These are phyloP conservation scores for Calameuta filiformis DNA, from an alignment of 2,888 invertebrate genomes.

Conservation along the genomic window DNA sequence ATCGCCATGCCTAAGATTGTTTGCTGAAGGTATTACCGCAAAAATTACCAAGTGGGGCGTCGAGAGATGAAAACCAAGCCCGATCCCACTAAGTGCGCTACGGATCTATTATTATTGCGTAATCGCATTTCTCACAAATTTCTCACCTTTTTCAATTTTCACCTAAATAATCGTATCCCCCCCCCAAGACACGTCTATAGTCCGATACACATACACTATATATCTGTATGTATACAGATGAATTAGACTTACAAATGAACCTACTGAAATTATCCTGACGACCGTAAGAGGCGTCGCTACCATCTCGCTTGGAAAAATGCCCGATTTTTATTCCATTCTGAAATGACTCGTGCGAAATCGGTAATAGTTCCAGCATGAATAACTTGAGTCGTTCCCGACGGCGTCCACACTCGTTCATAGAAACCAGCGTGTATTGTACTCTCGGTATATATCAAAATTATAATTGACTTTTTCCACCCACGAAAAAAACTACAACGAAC, in stretches of 20 bases:
- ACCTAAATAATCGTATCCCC: background rate
- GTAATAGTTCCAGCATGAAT: constrained; percentile 38
- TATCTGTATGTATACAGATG: background rate
- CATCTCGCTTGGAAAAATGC: constrained; percentile 31
- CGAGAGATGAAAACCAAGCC: constrained; percentile 15
- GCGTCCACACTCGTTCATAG: background rate
- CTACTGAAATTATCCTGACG: constrained; percentile 37
- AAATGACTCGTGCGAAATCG: constrained; percentile 57
- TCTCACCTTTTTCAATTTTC: background rate
- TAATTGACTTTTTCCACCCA: background rate
- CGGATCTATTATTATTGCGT: background rate
- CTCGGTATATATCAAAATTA: background rate
- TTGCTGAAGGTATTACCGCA: constrained; percentile 15
- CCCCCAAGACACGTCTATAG: background rate
- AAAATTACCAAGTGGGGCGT: constrained; percentile 15
- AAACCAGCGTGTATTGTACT: background rate
- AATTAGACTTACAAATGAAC: constrained; percentile 58
- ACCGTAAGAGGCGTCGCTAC: constrained; percentile 38
- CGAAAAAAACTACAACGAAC: background rate
- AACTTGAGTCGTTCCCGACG: background rate
- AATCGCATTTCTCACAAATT: background rate
- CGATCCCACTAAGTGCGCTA: background rate
- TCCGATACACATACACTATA: background rate
- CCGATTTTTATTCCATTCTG: constrained; percentile 44
- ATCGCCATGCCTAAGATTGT: constrained; percentile 16